Evolutionary conservation across 1,140 invertebrate species (phyloP), one percentile per base, ranked within the genome.

Genomic region (Leptonema lineaticorne): DNA sequence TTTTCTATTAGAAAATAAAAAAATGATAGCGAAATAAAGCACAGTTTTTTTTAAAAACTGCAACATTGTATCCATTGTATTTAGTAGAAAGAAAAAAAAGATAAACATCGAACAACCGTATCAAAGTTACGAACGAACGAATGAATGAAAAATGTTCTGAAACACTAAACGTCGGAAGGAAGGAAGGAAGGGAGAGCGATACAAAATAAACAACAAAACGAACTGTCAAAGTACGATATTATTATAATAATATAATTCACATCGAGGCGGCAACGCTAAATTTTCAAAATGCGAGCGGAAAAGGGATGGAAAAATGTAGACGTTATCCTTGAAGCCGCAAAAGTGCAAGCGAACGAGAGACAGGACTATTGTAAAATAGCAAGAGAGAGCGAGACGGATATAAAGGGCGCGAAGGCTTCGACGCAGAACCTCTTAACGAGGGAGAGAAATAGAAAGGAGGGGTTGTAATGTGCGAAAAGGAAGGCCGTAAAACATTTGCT

Each of bases 301-400:
- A 30, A 22, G 66, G 20, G 50, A 65, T 29, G 62, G 46, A 68
- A 29, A 9, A 57, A 29, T 30, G 67, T 62, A 59, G 56, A 63
- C 63, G 66, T 58, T 65, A 66, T 68, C 70, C 70, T 69, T 63
- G 70, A 72, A 72, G 70, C 63, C 63, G 33, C 57, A 69, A 72
- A 72, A 72, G 70, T 72, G 70, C 70, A 72, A 63, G 70, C 67
- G 62, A 50, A 71, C 68, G 48, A 48, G 66, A 41, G 67, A 71
- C 28, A 53, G 62, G 60, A 33, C 24, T 45, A 68, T 46, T 27
- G 66, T 28, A 20, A 46, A 41, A 6, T 9, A 53, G 37, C 16
- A 41, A 27, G 53, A 29, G 56, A 27, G 59, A 72, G 20, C 16
- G 70, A 63, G 70, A 69, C 41, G 59, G 20, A 5, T 63, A 27